Evolutionary conservation across 2,888 invertebrate genomes (phyloP).

Genomic region (Glyphotaelius pellucidus): DNA sequence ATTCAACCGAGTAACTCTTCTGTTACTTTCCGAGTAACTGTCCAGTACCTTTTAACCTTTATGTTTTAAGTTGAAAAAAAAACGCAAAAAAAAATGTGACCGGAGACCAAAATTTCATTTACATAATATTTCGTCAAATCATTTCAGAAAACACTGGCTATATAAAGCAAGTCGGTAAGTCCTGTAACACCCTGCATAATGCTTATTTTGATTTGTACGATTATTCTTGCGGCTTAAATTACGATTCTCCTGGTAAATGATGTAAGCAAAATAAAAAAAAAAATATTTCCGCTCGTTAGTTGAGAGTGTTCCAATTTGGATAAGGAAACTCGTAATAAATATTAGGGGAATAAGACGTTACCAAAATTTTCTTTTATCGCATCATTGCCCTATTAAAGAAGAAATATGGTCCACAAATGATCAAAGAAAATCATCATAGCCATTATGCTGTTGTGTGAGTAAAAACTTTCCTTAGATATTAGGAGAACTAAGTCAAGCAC

Average conservation of each 20-base stretch:
- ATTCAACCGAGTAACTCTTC: no score
- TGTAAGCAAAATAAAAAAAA: neutral
- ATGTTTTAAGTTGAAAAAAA: no score
- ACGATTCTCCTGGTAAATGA: neutral
- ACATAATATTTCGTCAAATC: no score
- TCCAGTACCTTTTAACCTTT: no score
- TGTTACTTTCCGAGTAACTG: no score
- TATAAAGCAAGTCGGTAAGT: no score
- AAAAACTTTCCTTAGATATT: neutral
- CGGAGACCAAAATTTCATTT: no score
- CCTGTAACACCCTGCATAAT: no score
- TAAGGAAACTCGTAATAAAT: conserved; percentile 59
- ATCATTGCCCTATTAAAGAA: conserved; percentile 2
- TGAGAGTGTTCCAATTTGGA: conserved; percentile 35
- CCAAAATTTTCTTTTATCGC: neutral
- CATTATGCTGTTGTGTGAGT: neutral
- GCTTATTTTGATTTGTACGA: neutral
- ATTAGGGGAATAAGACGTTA: conserved; percentile 5
- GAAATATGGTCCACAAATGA: neutral
- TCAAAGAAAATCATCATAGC: neutral
- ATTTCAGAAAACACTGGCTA: no score
- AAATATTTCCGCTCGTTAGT: conserved; percentile 8
- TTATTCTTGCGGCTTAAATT: neutral
- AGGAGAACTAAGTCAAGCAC: neutral
- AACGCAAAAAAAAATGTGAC: no score